Base-by-base conservation (phyloP, 1,140 invertebrate genomes). In the Batillaria attramentaria region DNA sequence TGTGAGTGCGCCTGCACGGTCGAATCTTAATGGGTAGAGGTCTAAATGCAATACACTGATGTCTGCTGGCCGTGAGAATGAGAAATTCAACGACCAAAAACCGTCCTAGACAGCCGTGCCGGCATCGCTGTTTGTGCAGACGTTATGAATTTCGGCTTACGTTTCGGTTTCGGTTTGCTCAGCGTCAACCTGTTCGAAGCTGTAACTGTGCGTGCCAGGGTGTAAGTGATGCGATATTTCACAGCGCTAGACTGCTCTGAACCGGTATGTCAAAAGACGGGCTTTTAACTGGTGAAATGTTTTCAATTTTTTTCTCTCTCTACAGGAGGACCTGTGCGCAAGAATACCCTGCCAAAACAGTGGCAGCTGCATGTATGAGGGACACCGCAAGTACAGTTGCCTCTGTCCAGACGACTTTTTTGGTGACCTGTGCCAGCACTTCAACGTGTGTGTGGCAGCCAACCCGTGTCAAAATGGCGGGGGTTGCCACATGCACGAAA, bases 381-480 rank as follows among this genome's bases (percentile, higher is more conserved):
- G 79, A 6, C 76, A 80, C 73, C 79, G 83, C 6, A 60, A 78
- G 8, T 91, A 85, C 78, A 79, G 72, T 1, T 92, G 91, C 79
- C 50, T 66, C 0, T 92, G 91, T 72, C 75, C 78, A 4, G 74
- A 69, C n/a, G 77, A 87, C 8, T 91, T 84, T 81, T 88, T 88
- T 77, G 91, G 91, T 3, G 42, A 77, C 0, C 81, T 80, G 39
- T 92, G 91, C 79, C 81, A 89, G n/a, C 73, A 81, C 68, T 84
- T 84, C 57, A 85, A 92, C 77, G 87, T 86, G 6, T 92, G 91
- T 80, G 46, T 79, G 8, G 70, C 65, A 0, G 90, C 60, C 57
- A 24, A 16, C 16, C 96, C 96, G 0, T 98, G 97, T 90, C 95
- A 96, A 87, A 98, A 98, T 90, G 96, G 96, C 2, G 98, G 97